phyloP scores from a whole-genome alignment of 2,888 invertebrate genomes.

The Euplexia lucipara region DNA sequence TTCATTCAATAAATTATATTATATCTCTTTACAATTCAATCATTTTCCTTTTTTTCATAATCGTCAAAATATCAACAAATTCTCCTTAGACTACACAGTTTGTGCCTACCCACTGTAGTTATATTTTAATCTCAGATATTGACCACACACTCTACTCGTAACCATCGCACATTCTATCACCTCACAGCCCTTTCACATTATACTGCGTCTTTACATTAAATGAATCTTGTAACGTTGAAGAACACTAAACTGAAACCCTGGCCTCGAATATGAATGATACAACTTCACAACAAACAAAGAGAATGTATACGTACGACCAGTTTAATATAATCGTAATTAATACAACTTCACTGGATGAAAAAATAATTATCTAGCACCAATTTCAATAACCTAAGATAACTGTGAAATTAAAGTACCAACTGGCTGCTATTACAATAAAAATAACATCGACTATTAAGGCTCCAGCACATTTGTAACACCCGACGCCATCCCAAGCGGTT shows the following conservation, averaged over 20 bases:
- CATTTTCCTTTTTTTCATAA: slow-evolving; percentile 83
- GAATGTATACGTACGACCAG: slow-evolving; percentile 44
- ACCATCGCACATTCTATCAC: slow-evolving; percentile 70
- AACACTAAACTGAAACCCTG: slow-evolving; percentile 56
- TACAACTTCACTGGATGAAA: slow-evolving; percentile 74
- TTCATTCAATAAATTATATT: slow-evolving; percentile 89
- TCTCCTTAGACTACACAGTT: slow-evolving; percentile 82
- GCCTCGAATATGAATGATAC: slow-evolving; percentile 46
- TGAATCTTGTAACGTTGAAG: slow-evolving; percentile 45
- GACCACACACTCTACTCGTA: slow-evolving; percentile 67
- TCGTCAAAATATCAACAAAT: slow-evolving; percentile 87
- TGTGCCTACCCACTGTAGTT: slow-evolving; percentile 83
- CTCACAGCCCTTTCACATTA: slow-evolving; percentile 71
- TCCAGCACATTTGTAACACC: too few relatives aligned
- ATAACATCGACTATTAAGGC: slow-evolving; percentile 32
- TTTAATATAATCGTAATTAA: slow-evolving; percentile 59
- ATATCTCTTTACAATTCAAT: slow-evolving; percentile 84
- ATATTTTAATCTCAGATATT: slow-evolving; percentile 64
- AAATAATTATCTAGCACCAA: slow-evolving; percentile 82
- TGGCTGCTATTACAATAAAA: slow-evolving; percentile 42
- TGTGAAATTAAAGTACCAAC: slow-evolving; percentile 59
- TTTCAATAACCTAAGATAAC: slow-evolving; percentile 77
- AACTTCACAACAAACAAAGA: slow-evolving; percentile 42
- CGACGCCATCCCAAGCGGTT: too few relatives aligned
- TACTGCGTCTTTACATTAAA: slow-evolving; percentile 49